These are phyloP conservation scores for Peromyscus nudipes DNA, from an alignment of 2,797 vertebrate species.

Conservation along the genomic window DNA sequence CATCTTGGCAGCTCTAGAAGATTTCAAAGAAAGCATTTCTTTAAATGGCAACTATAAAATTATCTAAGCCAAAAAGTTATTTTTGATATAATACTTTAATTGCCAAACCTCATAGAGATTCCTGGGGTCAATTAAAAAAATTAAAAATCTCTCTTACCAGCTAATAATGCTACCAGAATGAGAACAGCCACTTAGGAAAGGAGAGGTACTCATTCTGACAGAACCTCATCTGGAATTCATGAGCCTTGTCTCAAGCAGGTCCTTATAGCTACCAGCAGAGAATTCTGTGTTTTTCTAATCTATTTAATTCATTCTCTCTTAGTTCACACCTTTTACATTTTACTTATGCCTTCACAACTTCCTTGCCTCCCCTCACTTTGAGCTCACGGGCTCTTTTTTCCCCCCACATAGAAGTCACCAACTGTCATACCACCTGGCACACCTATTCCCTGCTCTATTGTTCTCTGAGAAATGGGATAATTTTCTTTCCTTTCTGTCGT, in stretches of 20 bases:
- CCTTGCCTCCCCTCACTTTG: background rate
- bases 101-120: background rate
- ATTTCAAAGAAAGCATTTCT: slow-evolving; percentile 31
- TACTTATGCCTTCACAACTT: background rate
- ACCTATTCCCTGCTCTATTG: background rate
- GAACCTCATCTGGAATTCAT: background rate
- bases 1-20: background rate
- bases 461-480: background rate
- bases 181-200: background rate
- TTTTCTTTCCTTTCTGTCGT: background rate
- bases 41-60: background rate
- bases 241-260: background rate
- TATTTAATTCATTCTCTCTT: background rate
- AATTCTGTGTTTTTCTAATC: background rate
- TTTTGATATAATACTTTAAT: background rate
- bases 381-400: background rate
- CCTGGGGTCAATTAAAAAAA: background rate
- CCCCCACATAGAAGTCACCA: background rate
- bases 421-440: background rate
- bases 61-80: slow-evolving; percentile 9
- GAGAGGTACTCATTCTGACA: background rate
- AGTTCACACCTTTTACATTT: background rate
- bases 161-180: background rate
- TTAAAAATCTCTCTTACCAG: background rate
- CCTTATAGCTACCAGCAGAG: background rate